These are phyloP conservation scores for Lasioglossum marginatum DNA, from an alignment of 2,888 invertebrate genomes.

Conservation along the genomic window DNA sequence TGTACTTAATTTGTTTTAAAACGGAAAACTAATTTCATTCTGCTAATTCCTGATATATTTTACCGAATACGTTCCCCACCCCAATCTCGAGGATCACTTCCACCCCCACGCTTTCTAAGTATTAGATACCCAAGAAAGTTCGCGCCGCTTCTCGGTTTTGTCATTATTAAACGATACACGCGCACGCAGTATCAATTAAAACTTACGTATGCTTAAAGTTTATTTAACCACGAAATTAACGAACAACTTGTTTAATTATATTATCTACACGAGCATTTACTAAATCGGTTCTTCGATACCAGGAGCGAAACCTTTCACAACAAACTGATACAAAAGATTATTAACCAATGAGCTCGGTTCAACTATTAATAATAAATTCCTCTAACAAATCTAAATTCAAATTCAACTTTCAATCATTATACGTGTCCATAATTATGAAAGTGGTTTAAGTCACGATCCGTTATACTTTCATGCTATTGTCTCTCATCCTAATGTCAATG, in stretches of 20 bases:
- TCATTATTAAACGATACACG: background rate
- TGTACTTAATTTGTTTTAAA: background rate
- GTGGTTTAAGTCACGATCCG: no score
- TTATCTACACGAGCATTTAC: background rate
- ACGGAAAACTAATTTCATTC: no score
- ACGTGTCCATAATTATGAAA: no score
- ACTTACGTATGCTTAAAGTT: background rate
- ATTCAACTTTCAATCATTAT: no score
- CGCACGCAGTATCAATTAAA: background rate
- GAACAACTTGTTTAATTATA: background rate
- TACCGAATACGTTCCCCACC: background rate
- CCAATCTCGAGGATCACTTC: background rate
- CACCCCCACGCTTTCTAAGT: background rate
- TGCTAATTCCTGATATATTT: background rate
- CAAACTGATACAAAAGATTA: no score
- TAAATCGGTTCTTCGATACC: no score
- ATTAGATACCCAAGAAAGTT: background rate
- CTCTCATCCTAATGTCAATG: no score
- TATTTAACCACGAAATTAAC: background rate
- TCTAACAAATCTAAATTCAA: no score
- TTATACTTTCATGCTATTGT: no score
- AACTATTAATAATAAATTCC: no score
- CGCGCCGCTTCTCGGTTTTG: background rate
- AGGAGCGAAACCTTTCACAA: no score
- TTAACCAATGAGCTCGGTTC: no score